A percentile compares a stretch with the other conserved stretches of the same genome.
These are phyloP conservation scores for Muscicapa striata DNA, from an alignment of 2,797 vertebrate genomes.

Conservation along the genomic window DNA sequence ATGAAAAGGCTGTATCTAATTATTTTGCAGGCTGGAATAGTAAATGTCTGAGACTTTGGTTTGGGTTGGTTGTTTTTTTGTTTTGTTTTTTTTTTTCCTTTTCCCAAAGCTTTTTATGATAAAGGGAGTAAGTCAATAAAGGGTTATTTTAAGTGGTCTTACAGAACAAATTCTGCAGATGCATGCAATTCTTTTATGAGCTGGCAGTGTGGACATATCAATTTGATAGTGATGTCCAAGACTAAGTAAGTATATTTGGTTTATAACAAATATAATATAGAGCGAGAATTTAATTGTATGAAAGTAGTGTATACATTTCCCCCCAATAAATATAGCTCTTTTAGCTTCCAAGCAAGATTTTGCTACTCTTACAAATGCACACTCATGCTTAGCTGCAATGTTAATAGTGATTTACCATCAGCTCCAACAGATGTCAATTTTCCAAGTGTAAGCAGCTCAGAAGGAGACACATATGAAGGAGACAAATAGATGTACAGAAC, in stretches of 20 bases:
- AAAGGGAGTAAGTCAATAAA: background rate
- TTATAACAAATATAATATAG: background rate
- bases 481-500: background rate
- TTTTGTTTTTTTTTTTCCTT: background rate
- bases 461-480: background rate
- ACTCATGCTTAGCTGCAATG: background rate
- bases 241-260: background rate
- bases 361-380: background rate
- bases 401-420: background rate
- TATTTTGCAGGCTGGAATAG: background rate
- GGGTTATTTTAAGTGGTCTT: background rate
- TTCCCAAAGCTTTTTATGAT: background rate
- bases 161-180: background rate
- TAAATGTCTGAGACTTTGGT: background rate
- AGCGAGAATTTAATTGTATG: background rate
- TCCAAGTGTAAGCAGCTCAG: background rate
- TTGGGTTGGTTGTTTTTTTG: background rate
- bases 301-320: background rate
- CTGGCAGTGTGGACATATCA: background rate
- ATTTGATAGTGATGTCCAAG: background rate
- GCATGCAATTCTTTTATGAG: background rate
- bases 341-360: background rate
- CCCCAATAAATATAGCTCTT: background rate
- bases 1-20: background rate
- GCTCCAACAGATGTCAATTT: background rate